Conservation (phyloP, 2,113 vertebrate genomes). For the Hydrolagus affinis region DNA sequence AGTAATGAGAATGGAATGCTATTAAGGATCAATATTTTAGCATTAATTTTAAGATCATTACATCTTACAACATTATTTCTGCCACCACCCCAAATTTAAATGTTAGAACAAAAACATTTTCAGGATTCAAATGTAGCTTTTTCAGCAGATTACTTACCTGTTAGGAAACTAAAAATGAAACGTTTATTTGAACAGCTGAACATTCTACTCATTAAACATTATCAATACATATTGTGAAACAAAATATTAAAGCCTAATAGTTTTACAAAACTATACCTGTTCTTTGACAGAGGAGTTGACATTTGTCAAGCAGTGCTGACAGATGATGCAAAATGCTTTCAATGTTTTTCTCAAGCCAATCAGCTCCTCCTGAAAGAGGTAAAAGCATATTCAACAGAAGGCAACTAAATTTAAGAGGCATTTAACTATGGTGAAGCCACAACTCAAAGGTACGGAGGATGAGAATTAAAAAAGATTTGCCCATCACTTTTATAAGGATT, state of each 20-base stretch:
- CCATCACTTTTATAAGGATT: not conserved
- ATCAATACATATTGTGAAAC: not conserved
- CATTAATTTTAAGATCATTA: not conserved
- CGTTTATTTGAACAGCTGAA: not conserved
- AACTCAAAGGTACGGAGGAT: not conserved
- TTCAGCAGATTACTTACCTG: not conserved
- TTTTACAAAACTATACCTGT: constrained; percentile 64
- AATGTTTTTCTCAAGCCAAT: constrained; percentile 89
- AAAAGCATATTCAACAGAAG: not conserved
- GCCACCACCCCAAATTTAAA: too few relatives aligned
- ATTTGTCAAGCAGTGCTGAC: constrained; percentile 97
- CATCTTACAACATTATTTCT: not conserved
- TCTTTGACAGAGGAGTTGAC: constrained; percentile 97
- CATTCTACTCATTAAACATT: not conserved
- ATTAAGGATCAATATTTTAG: not conserved
- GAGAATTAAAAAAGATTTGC: not conserved
- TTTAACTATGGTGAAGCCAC: not conserved
- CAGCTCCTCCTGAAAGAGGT: constrained; percentile 76
- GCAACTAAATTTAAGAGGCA: not conserved
- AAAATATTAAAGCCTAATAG: not conserved
- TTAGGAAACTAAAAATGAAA: not conserved
- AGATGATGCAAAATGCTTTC: constrained; percentile 93
- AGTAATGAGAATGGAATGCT: not conserved
- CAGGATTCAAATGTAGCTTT: not conserved
- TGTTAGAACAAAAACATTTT: not conserved